Conservation (phyloP, 2,113 vertebrate genomes). For the Channa argus region DNA sequence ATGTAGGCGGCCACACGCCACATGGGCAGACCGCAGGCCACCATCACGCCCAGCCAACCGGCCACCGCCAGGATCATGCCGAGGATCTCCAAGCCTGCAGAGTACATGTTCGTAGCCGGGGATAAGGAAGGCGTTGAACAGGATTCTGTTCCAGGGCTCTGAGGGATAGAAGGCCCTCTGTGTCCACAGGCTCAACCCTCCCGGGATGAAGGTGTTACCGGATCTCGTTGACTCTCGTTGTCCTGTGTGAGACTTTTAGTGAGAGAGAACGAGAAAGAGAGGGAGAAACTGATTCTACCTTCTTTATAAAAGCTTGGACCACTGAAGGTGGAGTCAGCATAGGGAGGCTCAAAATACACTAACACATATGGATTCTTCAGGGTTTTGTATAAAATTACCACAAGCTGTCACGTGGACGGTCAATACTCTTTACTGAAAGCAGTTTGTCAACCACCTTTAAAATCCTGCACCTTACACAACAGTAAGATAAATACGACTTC, state of each 20-base stretch:
- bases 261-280: slow-evolving; percentile 59
- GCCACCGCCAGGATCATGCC: slow-evolving; percentile 84
- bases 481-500: too few relatives aligned
- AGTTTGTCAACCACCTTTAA: too few relatives aligned
- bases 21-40: slow-evolving; percentile 85
- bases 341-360: slow-evolving; percentile 65
- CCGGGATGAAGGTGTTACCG: slow-evolving; percentile 73
- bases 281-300: slow-evolving; percentile 78
- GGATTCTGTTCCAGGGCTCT: slow-evolving; percentile 22
- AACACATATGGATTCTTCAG: not conserved
- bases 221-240: slow-evolving; percentile 73
- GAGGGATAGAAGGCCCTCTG: slow-evolving; percentile 71
- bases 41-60: slow-evolving; percentile 86
- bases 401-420: not conserved
- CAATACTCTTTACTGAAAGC: too few relatives aligned
- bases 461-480: too few relatives aligned
- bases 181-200: slow-evolving; percentile 66
- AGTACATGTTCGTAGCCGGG: slow-evolving; percentile 73
- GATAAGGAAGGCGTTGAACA: slow-evolving; percentile 22
- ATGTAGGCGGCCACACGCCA: slow-evolving; percentile 84
- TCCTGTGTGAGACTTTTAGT: slow-evolving; percentile 61
- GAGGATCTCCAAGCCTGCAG: slow-evolving; percentile 84
- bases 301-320: slow-evolving; percentile 82
- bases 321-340: slow-evolving; percentile 85
- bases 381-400: not conserved